Evolutionary conservation across 2,888 invertebrate genomes (phyloP).

Genomic region (Dysmachus trigonus): DNA sequence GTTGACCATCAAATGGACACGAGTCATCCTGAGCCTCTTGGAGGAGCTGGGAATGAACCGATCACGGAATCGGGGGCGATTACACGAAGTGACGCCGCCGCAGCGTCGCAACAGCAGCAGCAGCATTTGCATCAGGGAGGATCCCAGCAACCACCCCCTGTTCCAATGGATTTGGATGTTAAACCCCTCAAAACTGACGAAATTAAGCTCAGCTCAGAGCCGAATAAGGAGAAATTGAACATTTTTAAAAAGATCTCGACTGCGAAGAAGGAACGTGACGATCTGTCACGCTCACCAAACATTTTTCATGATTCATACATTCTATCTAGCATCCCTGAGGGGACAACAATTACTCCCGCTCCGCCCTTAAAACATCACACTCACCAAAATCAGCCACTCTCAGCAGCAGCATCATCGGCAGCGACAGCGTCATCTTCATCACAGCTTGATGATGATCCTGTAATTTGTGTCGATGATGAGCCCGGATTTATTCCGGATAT

Average conservation of each 20-base stretch:
- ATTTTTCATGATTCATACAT: constrained; percentile 49
- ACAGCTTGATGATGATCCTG: background rate
- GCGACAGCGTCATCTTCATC: background rate
- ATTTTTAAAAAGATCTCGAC: constrained; percentile 88
- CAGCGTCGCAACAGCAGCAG: background rate
- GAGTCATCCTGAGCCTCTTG: background rate
- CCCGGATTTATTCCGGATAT: background rate
- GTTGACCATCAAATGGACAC: background rate
- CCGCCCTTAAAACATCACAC: constrained; percentile 41
- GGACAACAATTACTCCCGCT: constrained; percentile 62
- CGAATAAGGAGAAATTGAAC: constrained; percentile 85
- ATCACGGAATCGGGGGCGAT: background rate
- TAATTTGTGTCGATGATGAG: constrained; percentile 40
- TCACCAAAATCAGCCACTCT: background rate
- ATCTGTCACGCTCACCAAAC: constrained; percentile 53
- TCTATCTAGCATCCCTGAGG: constrained; percentile 56
- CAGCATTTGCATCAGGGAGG: background rate
- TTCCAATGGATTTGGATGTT: constrained; percentile 1
- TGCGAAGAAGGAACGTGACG: constrained; percentile 72
- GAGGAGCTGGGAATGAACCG: background rate
- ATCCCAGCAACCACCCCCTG: background rate
- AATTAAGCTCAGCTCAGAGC: constrained; percentile 76
- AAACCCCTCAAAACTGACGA: constrained; percentile 47
- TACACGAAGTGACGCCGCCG: background rate
- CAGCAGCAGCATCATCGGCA: background rate